A percentile compares a stretch with the other conserved stretches of the same genome.
These are phyloP conservation scores for Tigriopus japonicus DNA, from an alignment of 1,140 invertebrate species.

Conservation along the genomic window DNA sequence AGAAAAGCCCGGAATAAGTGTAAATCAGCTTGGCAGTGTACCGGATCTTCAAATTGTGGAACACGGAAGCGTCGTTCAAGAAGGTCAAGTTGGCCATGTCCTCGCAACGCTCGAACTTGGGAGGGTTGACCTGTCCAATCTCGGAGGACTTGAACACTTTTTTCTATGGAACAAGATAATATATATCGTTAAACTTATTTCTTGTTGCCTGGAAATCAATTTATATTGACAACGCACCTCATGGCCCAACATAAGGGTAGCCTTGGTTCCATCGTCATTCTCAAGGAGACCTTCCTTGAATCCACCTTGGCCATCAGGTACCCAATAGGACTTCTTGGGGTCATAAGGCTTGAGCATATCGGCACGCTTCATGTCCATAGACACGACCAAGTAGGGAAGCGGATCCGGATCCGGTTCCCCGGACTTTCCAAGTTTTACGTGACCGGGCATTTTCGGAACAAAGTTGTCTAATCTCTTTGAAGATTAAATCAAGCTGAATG, in stretches of 20 bases:
- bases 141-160: conserved; percentile 17
- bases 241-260: conserved; percentile 6
- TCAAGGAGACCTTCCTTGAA: conserved; percentile 7
- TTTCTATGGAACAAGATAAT: conserved; percentile 2
- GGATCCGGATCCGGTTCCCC: conserved; percentile 15
- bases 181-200: neutral
- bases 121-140: conserved; percentile 18
- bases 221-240: conserved; percentile 4
- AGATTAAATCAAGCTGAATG: too few species aligned
- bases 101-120: conserved; percentile 32
- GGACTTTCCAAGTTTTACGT: conserved; percentile 15
- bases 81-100: conserved; percentile 46
- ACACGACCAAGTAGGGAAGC: conserved; percentile 11
- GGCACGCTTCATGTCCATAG: conserved; percentile 15
- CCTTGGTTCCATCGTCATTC: conserved; percentile 2
- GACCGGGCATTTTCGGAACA: conserved; percentile 7
- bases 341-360: conserved; percentile 14
- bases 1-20: conserved; percentile 99
- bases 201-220: too few species aligned
- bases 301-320: conserved; percentile 13
- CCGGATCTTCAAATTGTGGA: conserved; percentile 95
- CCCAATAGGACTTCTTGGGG: conserved; percentile 15
- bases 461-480: too few species aligned
- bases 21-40: conserved; percentile 41
- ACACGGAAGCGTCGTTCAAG: conserved; percentile 81